phyloP scores from a whole-genome alignment of 1,140 invertebrate species.

The Pteromalus puparum region DNA sequence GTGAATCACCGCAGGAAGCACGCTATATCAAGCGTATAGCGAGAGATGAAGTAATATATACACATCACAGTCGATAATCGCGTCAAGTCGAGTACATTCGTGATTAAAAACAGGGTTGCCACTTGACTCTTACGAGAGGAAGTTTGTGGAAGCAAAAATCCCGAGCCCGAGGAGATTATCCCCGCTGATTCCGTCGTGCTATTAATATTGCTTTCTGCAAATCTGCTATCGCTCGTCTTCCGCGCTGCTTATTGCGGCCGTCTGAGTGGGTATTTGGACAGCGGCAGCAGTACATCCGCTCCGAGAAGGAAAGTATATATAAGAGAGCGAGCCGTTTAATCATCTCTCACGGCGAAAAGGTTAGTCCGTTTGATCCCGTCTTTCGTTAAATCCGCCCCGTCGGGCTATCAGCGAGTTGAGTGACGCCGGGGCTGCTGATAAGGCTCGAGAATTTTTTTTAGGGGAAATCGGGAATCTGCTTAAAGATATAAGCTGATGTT shows the following conservation, averaged over 20 bases:
- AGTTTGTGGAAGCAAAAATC: neutral
- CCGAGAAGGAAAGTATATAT: neutral
- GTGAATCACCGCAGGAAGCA: neutral
- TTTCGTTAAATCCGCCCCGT: neutral
- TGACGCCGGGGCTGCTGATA: neutral
- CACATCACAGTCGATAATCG: constrained; percentile 25
- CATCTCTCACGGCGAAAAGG: neutral
- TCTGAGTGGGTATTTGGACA: neutral
- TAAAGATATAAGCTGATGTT: neutral
- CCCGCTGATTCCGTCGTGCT: constrained; percentile 36
- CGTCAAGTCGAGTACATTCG: neutral
- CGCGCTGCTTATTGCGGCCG: neutral
- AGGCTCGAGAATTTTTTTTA: neutral
- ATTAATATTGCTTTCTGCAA: constrained; percentile 65
- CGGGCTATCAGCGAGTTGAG: neutral
- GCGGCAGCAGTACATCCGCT: no score
- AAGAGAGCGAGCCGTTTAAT: neutral
- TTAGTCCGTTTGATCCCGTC: neutral
- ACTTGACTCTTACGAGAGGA: constrained; percentile 23
- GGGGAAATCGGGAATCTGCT: neutral
- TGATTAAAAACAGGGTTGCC: constrained; percentile 37
- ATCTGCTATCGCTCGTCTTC: constrained; percentile 43
- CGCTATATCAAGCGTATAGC: neutral
- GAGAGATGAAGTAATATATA: no score
- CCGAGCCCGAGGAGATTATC: neutral